These are phyloP conservation scores for Rhodinocichla rosea DNA, from an alignment of 2,113 vertebrate species.

Conservation along the genomic window DNA sequence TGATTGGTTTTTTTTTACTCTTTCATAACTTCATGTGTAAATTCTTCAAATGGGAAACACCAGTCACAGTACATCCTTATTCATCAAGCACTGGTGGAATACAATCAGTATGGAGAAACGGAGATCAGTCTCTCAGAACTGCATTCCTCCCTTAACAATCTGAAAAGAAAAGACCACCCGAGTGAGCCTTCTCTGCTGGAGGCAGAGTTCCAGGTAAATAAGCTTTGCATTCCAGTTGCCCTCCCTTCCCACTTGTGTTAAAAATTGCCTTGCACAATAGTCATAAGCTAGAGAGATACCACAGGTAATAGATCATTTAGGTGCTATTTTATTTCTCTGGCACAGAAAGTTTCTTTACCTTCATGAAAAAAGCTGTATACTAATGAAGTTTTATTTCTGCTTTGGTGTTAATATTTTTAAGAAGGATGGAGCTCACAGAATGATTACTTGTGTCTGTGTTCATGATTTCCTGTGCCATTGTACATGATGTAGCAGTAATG, in stretches of 20 bases:
- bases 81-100: constrained; percentile 92
- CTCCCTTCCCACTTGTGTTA: not conserved
- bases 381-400: not conserved
- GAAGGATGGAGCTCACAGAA: not conserved
- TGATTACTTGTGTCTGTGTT: not conserved
- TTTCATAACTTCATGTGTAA: not conserved
- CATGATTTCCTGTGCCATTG: not conserved
- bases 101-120: constrained; percentile 94
- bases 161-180: constrained; percentile 74
- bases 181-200: constrained; percentile 82
- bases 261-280: not conserved
- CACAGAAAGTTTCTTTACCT: not conserved
- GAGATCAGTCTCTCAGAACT: constrained; percentile 85
- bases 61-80: constrained; percentile 97
- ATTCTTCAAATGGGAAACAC: not conserved
- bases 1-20: not conserved
- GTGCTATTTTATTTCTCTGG: not conserved
- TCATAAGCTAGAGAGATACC: not conserved
- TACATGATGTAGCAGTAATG: not conserved
- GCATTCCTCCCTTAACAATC: constrained; percentile 73
- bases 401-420: not conserved
- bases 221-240: not conserved
- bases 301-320: not conserved
- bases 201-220: constrained; percentile 88
- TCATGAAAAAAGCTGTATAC: not conserved